phyloP scores from a whole-genome alignment of 1,140 invertebrate species.

The Carposina sasakii region DNA sequence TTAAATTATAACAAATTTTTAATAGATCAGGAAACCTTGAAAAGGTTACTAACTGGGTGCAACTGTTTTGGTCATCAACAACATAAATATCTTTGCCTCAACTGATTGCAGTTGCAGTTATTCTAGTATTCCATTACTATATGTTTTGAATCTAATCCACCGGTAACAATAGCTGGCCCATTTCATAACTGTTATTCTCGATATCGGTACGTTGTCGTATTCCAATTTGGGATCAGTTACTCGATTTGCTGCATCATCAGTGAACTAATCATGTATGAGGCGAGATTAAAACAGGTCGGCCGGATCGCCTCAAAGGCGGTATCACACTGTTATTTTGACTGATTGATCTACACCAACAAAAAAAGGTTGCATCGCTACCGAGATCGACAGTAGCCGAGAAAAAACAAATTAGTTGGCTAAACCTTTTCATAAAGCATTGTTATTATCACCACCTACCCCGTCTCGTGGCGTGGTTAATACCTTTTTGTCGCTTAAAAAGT shows the following conservation, averaged over 20 bases:
- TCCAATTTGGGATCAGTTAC: conserved; percentile 62
- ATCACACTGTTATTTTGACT: conserved; percentile 73
- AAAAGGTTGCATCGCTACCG: conserved; percentile 69
- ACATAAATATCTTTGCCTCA: too few species aligned
- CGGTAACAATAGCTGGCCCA: too few species aligned
- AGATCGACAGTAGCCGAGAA: conserved; percentile 71
- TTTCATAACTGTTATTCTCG: too few species aligned
- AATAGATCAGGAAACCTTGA: too few species aligned
- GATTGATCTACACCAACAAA: conserved; percentile 68
- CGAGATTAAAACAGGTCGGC: conserved; percentile 67
- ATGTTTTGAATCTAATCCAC: too few species aligned
- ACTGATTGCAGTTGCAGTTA: too few species aligned
- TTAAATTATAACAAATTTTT: too few species aligned
- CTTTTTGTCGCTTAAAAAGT: conserved; percentile 23
- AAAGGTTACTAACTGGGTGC: too few species aligned
- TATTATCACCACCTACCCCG: conserved; percentile 66
- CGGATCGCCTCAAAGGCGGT: conserved; percentile 70
- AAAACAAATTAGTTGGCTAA: conserved; percentile 72
- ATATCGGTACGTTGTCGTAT: conserved; percentile 43
- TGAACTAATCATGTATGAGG: conserved; percentile 68
- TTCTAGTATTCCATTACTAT: too few species aligned
- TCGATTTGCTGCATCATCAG: conserved; percentile 65
- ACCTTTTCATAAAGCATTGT: conserved; percentile 70
- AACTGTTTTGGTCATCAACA: too few species aligned
- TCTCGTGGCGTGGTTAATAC: conserved; percentile 22